Conservation (phyloP, 30 jellyfish, hydroid and myxozoan genomes). For the Turritopsis rubra region DNA sequence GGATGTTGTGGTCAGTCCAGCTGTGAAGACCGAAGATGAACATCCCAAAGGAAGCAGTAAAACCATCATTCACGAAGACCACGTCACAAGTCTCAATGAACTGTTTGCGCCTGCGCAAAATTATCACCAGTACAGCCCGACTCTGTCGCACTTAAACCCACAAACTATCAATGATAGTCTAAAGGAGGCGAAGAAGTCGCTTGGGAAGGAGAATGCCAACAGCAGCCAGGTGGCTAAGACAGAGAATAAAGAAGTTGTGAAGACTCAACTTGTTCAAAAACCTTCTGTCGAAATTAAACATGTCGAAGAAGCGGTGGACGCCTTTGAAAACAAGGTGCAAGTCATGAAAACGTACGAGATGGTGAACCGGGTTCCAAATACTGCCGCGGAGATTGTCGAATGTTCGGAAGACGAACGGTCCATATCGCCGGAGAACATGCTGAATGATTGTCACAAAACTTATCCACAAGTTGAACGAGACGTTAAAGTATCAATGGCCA, state of each 20-base stretch:
- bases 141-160: conserved; percentile 50
- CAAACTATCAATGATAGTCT: conserved; percentile 63
- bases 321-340: not conserved
- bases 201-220: conserved; percentile 26
- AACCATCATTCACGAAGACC: not conserved
- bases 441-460: conserved; percentile 10
- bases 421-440: conserved; percentile 18
- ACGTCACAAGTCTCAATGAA: conserved; percentile 5
- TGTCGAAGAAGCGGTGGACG: not conserved
- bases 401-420: conserved; percentile 22
- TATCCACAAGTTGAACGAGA: conserved; percentile 18
- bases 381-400: conserved; percentile 11
- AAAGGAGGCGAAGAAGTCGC: conserved; percentile 34
- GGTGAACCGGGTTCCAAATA: not conserved
- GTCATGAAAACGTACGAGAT: not conserved
- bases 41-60: conserved; percentile 8
- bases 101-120: conserved; percentile 10
- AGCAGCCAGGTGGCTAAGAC: conserved; percentile 12
- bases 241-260: conserved; percentile 4
- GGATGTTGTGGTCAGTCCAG: not conserved
- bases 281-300: conserved; percentile 20
- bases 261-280: not conserved
- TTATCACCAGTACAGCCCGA: conserved; percentile 65
- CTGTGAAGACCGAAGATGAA: not conserved
- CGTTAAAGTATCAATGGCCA: not conserved